phyloP scores from a whole-genome alignment of 2,797 vertebrate species.

The Erpetoichthys calabaricus region DNA sequence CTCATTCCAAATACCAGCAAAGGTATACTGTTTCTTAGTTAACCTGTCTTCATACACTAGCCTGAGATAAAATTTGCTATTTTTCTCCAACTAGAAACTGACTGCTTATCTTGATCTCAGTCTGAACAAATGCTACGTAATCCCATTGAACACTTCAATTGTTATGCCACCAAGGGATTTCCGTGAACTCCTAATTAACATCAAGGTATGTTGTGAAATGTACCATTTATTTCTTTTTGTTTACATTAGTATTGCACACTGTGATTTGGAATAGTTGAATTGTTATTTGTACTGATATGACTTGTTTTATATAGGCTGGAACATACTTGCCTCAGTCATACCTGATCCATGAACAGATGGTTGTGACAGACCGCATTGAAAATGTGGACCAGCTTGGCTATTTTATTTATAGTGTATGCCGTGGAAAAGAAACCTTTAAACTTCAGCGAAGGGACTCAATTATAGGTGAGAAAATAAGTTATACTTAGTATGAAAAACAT shows the following conservation, averaged over 20 bases:
- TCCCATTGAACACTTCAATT: conserved; percentile 84
- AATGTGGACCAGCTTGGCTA: conserved; percentile 71
- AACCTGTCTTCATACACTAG: no score
- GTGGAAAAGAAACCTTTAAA: conserved; percentile 76
- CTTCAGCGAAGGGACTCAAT: conserved; percentile 71
- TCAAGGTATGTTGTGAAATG: conserved; percentile 59
- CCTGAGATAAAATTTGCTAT: no score
- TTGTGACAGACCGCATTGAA: conserved; percentile 83
- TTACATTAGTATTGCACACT: no score
- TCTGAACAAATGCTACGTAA: conserved; percentile 91
- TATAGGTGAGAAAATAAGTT: conserved; percentile 14
- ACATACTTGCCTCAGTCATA: conserved; percentile 91
- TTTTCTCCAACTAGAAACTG: conserved; percentile 54
- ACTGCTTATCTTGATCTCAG: conserved; percentile 90
- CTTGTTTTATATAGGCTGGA: conserved; percentile 58
- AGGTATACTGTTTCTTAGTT: no score
- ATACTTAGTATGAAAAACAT: no score
- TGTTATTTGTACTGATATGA: background rate
- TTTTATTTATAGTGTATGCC: conserved; percentile 81
- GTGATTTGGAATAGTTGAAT: no score
- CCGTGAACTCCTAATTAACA: conserved; percentile 74
- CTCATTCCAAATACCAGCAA: no score
- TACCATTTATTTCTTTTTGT: no score
- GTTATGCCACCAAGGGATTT: conserved; percentile 89
- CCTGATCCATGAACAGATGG: conserved; percentile 88